Base-by-base conservation (phyloP, 2,797 vertebrate genomes). In the Fistularia tabacaria region DNA sequence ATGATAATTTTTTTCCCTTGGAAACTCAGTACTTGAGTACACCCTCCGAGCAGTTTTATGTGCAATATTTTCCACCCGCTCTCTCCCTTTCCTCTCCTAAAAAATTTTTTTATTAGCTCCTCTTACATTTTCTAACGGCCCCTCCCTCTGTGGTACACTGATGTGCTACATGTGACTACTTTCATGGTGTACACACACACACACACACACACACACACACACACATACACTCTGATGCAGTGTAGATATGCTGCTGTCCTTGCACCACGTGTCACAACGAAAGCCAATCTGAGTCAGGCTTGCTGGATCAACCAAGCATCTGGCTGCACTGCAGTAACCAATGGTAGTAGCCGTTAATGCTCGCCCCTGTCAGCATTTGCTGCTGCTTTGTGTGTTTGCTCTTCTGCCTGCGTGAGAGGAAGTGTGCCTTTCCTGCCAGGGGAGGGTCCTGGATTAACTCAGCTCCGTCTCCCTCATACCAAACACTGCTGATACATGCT, bases 391-490 rank as follows among this genome's bases (percentile, higher is more conserved):
- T 76, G 59, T 82, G 61, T 83, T 87, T 79, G 74, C 55, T 70
- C 59, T 51, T 76, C 71, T 61, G 80, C 76, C 84, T 84, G 69
- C 63, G 76, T 81, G 73, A 79, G 81, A 92, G 91, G 89, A 92
- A 92, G 86, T 87, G 80, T 85, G 69, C 37, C 83, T 82, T 89
- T 91, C 84, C 89, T 91, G 84, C 74, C 68, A 81, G 83, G 81
- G 85, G 83, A 88, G 87, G 81, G 83, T 84, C 73, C 74, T 70
- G 86, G 84, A 88, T 88, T 88, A 87, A 78, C 62, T 77, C 65
- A 4, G 64, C 84, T 77, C 73, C 50, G 73, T 72, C 73, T 79
- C 73, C 64, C 60, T 83, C 64, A 65, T 51, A 84, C 54, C 46
- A 54, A 71, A 60, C 15, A 46, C 71, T 80, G 83, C 84, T 83